A percentile compares a stretch with the other conserved stretches of the same genome.
phyloP scores from a whole-genome alignment of 2,113 vertebrate genomes.

The Propithecus coquereli region DNA sequence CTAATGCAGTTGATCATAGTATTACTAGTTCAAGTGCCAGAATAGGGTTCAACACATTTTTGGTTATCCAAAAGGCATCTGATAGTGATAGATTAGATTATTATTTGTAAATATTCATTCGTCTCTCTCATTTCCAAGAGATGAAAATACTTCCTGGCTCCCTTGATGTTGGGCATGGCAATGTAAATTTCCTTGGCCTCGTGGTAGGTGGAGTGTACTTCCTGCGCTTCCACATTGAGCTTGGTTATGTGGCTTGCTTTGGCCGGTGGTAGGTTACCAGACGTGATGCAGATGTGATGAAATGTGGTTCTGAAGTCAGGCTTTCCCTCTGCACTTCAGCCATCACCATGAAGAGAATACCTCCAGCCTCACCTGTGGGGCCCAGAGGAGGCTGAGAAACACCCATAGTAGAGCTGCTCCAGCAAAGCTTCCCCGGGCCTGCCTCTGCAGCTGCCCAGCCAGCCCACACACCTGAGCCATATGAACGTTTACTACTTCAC shows the following conservation, averaged over 20 bases:
- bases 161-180: fast-evolving
- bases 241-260: not conserved
- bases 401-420: not conserved
- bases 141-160: not conserved
- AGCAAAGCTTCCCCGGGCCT: not conserved
- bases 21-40: not conserved
- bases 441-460: not conserved
- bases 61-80: not conserved
- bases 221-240: not conserved
- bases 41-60: not conserved
- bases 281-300: not conserved
- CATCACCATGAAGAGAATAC: not conserved
- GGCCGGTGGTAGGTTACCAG: not conserved
- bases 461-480: not conserved
- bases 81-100: not conserved
- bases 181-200: not conserved
- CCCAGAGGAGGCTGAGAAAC: not conserved
- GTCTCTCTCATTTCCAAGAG: not conserved
- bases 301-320: not conserved
- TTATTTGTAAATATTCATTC: not conserved
- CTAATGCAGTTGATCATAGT: not conserved
- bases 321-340: not conserved
- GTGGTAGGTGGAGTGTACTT: fast-evolving
- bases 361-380: not conserved
- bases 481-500: not conserved